Evolutionary conservation across 2,888 invertebrate genomes (phyloP).

Genomic region (Cantharis rustica): DNA sequence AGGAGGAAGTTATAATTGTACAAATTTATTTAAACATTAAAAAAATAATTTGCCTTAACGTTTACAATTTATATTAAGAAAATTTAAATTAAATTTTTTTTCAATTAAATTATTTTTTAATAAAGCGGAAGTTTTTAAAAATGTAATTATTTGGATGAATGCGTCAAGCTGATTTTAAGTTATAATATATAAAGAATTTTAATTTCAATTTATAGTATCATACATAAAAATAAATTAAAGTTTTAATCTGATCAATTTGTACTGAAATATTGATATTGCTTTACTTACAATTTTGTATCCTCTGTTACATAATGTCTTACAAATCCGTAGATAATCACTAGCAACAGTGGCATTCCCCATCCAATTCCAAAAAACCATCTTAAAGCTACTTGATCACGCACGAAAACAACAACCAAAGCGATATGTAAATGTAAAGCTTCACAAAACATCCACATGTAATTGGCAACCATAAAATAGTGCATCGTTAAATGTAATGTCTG

Average conservation of each 20-base stretch:
- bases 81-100: not conserved
- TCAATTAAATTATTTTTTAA: no score
- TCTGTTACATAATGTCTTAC: conserved; percentile 55
- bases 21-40: not conserved
- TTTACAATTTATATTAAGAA: not conserved
- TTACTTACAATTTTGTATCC: conserved; percentile 64
- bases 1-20: not conserved
- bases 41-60: not conserved
- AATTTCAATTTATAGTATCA: not conserved
- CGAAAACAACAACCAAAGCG: conserved; percentile 77
- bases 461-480: conserved; percentile 75
- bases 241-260: not conserved
- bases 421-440: conserved; percentile 78
- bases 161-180: not conserved
- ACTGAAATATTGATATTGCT: not conserved
- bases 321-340: conserved; percentile 57
- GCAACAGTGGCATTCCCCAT: conserved; percentile 67
- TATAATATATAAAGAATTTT: not conserved
- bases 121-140: not conserved
- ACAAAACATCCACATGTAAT: conserved; percentile 87
- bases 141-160: not conserved
- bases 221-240: not conserved
- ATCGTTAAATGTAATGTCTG: conserved; percentile 66
- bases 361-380: conserved; percentile 70
- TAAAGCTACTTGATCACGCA: conserved; percentile 72